Evolutionary conservation across 2,888 invertebrate genomes (phyloP), one percentile per base, ranked within the genome.

Genomic region (Steinernema scapterisci): DNA sequence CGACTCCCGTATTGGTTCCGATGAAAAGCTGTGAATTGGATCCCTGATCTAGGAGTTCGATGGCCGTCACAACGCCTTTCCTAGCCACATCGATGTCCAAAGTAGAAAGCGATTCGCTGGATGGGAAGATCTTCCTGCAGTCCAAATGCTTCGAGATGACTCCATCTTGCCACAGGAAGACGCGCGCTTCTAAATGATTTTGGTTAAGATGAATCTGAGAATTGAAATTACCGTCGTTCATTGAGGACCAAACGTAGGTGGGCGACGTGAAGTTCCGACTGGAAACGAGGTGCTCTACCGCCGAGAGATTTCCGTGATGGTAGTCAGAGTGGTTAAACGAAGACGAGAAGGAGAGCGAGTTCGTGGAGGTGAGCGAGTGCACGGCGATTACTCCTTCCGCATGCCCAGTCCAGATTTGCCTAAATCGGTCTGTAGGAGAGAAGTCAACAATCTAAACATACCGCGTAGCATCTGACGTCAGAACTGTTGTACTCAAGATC

Each of bases 1-100:
- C 90, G 88, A 95, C 95, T 27, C 97, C 97, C 93, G 94, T 94
- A 7, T 94, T 94, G 0, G 97, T 97, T 63, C 97, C 97, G 77
- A 94, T 92, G 88, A 94, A 95, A 51, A 96, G 89, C 51, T 88
- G 87, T 63, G 85, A 86, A 54, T 76, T 76, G 27, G 44, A 9
- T 38, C 45, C 27, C 3, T 31, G 70, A 45, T 91, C 91, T 16
- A 82, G 75, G 73, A 92, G 89, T 71, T 92, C 91, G 84, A 94
- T 88, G 83, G 92, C 91, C 79, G 92, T 91, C 77, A 94, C 92
- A 91, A 93, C 89, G 75, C 88, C 88, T 71, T 87, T 81, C 48
- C 87, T 86, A 72, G 88, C 88, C 84, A 95, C 94, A 87, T 95
- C 95, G 78, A 95, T 92, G 52, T 94, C 92, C 84, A 95, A 94